phyloP scores from a whole-genome alignment of 2,888 invertebrate species.

The Lobophora halterata region DNA sequence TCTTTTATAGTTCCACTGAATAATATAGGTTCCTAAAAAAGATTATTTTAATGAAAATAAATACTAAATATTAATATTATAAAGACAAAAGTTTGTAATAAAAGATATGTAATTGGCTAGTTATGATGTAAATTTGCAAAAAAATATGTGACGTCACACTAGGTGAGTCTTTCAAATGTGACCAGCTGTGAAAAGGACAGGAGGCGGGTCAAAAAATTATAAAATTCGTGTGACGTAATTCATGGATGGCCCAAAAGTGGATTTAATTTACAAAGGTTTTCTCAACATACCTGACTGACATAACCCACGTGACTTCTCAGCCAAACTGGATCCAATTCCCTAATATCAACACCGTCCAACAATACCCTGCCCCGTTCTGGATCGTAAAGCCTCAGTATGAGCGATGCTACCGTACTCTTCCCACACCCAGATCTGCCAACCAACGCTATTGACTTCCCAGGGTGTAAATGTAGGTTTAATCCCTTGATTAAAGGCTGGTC shows the following conservation, averaged over 20 bases:
- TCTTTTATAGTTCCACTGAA: constrained; percentile 95
- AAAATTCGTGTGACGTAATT: too few species aligned
- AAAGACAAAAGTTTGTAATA: too few species aligned
- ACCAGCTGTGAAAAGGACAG: too few species aligned
- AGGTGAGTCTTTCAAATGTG: too few species aligned
- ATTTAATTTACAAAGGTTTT: too few species aligned
- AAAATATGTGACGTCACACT: too few species aligned
- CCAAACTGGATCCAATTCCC: constrained; percentile 90
- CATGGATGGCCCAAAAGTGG: too few species aligned
- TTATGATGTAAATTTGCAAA: too few species aligned
- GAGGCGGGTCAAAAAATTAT: too few species aligned
- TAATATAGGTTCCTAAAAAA: constrained; percentile 90
- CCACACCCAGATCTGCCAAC: constrained; percentile 97
- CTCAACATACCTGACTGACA: constrained; percentile 87
- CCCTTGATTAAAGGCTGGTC: constrained; percentile 79
- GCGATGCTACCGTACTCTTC: constrained; percentile 93
- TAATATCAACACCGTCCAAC: constrained; percentile 89
- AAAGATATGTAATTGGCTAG: too few species aligned
- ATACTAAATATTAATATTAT: background rate
- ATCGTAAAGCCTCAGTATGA: constrained; percentile 93
- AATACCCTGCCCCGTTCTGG: constrained; percentile 85
- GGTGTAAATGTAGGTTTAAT: constrained; percentile 83
- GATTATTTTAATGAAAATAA: constrained; percentile 1
- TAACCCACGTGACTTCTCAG: constrained; percentile 92
- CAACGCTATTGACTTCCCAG: constrained; percentile 87